Base-by-base conservation (phyloP, 1,140 invertebrate species). In the Conus ventricosus region DNA sequence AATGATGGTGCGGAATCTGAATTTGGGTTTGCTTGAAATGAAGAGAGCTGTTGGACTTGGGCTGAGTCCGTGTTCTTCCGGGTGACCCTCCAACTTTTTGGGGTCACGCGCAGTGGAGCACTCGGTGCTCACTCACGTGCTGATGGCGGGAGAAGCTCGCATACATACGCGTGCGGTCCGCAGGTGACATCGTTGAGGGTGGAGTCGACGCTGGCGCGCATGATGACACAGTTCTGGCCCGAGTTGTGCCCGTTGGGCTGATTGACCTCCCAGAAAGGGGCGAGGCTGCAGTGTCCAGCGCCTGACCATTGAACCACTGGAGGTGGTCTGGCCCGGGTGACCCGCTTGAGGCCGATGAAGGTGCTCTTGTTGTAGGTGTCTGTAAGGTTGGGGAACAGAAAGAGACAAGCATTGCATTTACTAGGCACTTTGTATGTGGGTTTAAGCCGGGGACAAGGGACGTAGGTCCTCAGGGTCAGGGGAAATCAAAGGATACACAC, bases 161-260 rank as follows among this genome's bases (percentile, higher is more conserved):
- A 81, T 10, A 81, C 51, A 53, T 10, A 51, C 8, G 7, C 27
- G n/a, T 81, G 78, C 10, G 27, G 78, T 15, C 15, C 25, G 27
- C 78, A 81, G 7, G 78, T 81, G 25, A 81, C 78, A 20, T 81
- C 78, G 25, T 81, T 81, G 8, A 81, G 78, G 8, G 78, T 81
- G 78, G 27, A 39, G 27, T 81, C 78, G 15, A 81, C 27, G 78
- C 8, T 2, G 3, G 27, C 78, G 0, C 78, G 25, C 3, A 81
- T 51, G 78, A 81, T 13, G n/a, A 81, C 78, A 51, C 78, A 81
- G 78, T 81, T 27, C 78, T 81, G 78, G 5, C 15, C 51, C 11
- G 10, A 81, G 78, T 10, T 10, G 27, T n/a, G 25, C 11, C 78
- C 78, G 27, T 81, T 81, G 5, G 78, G 78, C 27, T 81, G 78